Evolutionary conservation across 2,888 invertebrate genomes (phyloP), one percentile per base, ranked within the genome.

Genomic region (Lycophotia porphyrea): DNA sequence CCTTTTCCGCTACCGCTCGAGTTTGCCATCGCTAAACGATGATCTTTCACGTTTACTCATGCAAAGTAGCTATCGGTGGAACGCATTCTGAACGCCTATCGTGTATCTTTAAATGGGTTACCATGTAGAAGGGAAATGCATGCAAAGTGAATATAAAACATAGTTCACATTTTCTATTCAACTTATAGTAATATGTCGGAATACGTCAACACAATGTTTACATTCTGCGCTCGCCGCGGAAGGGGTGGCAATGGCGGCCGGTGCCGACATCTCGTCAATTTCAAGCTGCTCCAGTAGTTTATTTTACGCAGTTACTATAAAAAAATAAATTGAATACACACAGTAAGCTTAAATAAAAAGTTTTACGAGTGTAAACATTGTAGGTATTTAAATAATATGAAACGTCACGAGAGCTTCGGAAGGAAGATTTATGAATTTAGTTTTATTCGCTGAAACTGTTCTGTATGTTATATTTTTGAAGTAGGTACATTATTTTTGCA

Each of bases 11-110:
- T 80, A 71, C 80, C 73, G 82, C 70, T 80, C 55, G 79, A 79
- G 83, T 80, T 86, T 82, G 70, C 68, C 71, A 82, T 76, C 80
- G 80, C 82, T 80, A 82, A 82, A 85, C 84, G 74, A 82, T 84
- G 70, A 82, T 80, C 75, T 80, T 80, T 73, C 71, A 75, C 71
- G 49, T 80, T 65, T 74, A 74, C 39, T 76, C 69, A 71, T 80
- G 67, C 76, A 74, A 71, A 84, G 52, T 70, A 52, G 58, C 65
- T 52, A 71, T 74, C 63, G 31, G 44, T 58, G 15, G 31, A 81
- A 66, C 47, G 36, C 67, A 69, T 65, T 49, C 52, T 34, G 44
- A 39, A 55, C 64, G 60, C 58, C 60, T 82, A 67, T 52, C 47
- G 60, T 42, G 64, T 58, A 42, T 71, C 55, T 78, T 60, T 49